phyloP scores from a whole-genome alignment of 2,888 invertebrate genomes.

The Chloromyia formosa region DNA sequence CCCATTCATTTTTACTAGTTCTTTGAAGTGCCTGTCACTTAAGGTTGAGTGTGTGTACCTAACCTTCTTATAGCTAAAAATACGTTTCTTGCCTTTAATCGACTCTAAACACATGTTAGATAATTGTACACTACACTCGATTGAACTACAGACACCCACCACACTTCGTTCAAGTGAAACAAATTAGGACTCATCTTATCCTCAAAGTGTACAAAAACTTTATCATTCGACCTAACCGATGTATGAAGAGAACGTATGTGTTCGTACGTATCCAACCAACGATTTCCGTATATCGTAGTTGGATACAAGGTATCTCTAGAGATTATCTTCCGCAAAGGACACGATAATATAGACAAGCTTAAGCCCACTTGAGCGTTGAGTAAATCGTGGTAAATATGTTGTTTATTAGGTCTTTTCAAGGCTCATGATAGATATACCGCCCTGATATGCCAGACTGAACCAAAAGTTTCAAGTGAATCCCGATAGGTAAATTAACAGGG shows the following conservation, averaged over 20 bases:
- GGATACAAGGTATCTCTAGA: constrained; percentile 7
- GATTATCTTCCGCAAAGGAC: constrained; percentile 5
- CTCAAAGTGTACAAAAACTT: constrained; percentile 36
- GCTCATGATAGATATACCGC: constrained; percentile 31
- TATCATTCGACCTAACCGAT: not conserved
- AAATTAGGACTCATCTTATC: constrained; percentile 41
- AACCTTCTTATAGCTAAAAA: constrained; percentile 30
- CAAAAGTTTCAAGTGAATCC: too few relatives aligned
- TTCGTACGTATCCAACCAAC: not conserved
- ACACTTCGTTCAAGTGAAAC: constrained; percentile 34
- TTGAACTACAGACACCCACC: constrained; percentile 34
- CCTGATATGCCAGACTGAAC: not conserved
- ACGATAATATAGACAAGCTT: constrained; percentile 13
- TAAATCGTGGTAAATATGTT: constrained; percentile 36
- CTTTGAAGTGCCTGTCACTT: constrained; percentile 19
- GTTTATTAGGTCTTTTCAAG: constrained; percentile 36
- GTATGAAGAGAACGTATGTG: not conserved
- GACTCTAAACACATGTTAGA: constrained; percentile 32
- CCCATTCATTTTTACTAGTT: not conserved
- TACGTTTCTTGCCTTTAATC: constrained; percentile 28
- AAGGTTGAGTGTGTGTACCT: not conserved
- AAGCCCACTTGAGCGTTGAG: constrained; percentile 38
- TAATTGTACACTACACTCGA: constrained; percentile 39
- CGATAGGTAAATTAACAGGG: too few relatives aligned
- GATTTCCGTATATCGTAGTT: too few relatives aligned